Evolutionary conservation across 1,140 invertebrate species (phyloP), one percentile per base, ranked within the genome.

Genomic region (Drosophila kikkawai): DNA sequence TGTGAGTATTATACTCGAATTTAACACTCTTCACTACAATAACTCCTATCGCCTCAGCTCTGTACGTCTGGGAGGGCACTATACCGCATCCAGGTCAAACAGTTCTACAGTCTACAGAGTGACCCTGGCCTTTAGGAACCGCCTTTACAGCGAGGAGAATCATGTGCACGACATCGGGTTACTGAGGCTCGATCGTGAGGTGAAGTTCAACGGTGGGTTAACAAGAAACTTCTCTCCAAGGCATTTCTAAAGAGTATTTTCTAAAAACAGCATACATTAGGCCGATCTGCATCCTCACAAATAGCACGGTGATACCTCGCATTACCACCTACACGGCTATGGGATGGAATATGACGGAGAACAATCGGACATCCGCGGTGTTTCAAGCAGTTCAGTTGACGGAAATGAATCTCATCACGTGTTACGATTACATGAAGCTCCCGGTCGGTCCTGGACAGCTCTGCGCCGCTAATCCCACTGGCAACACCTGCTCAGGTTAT

Each of bases 51-150:
- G 0, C 2, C 26, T 12, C 13, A 65, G 63, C 5, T 6, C 19
- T 22, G 63, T 65, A 4, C 63, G 63, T 13, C 37, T 65, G 32
- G 63, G 60, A 2, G 50, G 26, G 7, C 19, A 57, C 22, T 63
- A 0, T 29, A 12, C 22, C 3, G 12, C 11, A 19, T 13, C 13
- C 17, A 26, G 17, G 5, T 7, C 50, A 2, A 2, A 13, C n/a
- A 42, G 26, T 4, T 44, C 63, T 7, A 17, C 5, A 17, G 29
- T 34, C 6, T 65, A n/a, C 19, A 4, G 5, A 3, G 63, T 65
- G 9, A 34, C 26, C 11, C 2, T 42, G 37, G 63, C 37, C 11
- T 2, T 65, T 0, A 19, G 56, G 15, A 65, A 65, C 5, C 29
- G 39, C n/a, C 55, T 22, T 12, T 34, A 17, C 6, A n/a, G 0